phyloP scores from a whole-genome alignment of 2,797 vertebrate genomes.

The Arnoldichthys spilopterus region DNA sequence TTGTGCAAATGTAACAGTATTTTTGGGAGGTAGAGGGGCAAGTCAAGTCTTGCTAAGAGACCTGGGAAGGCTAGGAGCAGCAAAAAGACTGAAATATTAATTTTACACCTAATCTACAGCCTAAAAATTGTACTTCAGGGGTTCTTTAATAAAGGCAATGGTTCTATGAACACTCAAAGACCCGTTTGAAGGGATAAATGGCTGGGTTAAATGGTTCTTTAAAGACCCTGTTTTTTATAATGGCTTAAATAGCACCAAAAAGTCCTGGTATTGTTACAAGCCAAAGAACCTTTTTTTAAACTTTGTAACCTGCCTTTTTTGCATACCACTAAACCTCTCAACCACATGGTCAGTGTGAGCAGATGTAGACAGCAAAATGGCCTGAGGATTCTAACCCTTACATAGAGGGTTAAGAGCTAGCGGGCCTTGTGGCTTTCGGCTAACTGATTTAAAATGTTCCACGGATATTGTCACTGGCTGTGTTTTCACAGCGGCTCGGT shows the following conservation, averaged over 20 bases:
- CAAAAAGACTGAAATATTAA: too few species aligned
- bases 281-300: neutral
- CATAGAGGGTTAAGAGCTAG: slow-evolving; percentile 24
- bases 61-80: too few species aligned
- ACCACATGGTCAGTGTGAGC: neutral
- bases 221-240: neutral
- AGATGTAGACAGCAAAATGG: neutral
- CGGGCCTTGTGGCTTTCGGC: slow-evolving; percentile 45
- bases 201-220: neutral
- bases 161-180: neutral
- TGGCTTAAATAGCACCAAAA: too few species aligned
- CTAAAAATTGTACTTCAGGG: neutral
- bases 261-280: too few species aligned
- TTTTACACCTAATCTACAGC: neutral
- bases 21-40: too few species aligned
- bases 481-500: slow-evolving; percentile 75
- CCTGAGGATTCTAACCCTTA: neutral
- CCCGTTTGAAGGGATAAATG: neutral
- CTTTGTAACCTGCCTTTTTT: too few species aligned
- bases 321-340: neutral
- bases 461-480: slow-evolving; percentile 68
- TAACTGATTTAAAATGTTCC: slow-evolving; percentile 62
- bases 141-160: neutral
- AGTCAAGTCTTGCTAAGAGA: too few species aligned
- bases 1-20: too few species aligned